These are phyloP conservation scores for Micropterix aruncella DNA, from an alignment of 2,888 invertebrate species.

Conservation along the genomic window DNA sequence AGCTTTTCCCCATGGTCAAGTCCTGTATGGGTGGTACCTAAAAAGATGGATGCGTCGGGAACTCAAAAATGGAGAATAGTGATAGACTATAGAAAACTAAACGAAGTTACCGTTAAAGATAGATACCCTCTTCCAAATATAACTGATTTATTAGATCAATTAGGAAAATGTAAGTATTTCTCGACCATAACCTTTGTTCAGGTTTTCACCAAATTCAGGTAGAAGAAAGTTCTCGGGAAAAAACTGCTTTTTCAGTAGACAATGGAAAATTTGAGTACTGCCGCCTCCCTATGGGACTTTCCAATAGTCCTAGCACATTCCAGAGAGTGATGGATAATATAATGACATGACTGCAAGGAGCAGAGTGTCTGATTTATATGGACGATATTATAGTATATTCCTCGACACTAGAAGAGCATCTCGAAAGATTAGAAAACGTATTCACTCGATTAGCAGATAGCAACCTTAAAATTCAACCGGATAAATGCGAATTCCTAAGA, in stretches of 20 bases:
- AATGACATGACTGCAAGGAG: constrained; percentile 7
- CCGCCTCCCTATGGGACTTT: neutral
- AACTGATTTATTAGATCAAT: constrained; percentile 12
- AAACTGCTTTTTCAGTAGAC: neutral
- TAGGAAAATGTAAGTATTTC: constrained; percentile 13
- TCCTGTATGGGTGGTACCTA: constrained; percentile 15
- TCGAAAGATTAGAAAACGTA: constrained; percentile 6
- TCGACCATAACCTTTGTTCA: constrained; percentile 12
- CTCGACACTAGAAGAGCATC: constrained; percentile 10
- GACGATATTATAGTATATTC: constrained; percentile 14
- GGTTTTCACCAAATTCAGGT: constrained; percentile 6
- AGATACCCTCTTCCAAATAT: constrained; percentile 14
- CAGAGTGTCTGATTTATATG: constrained; percentile 12
- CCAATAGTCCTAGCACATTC: neutral
- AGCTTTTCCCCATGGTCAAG: constrained; percentile 13
- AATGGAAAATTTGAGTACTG: neutral
- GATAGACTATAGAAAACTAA: constrained; percentile 12
- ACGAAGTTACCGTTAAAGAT: constrained; percentile 14
- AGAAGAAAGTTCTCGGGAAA: neutral
- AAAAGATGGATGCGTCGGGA: constrained; percentile 13
- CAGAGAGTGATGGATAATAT: neutral
- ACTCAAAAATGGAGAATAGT: constrained; percentile 13
- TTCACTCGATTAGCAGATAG: constrained; percentile 8
- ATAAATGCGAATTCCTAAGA: constrained; percentile 14
- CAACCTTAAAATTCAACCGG: constrained; percentile 12